Evolutionary conservation across 64 coral and sea anemone species (phyloP), one percentile per base, ranked within the genome.

Genomic region (Stichodactyla mertensii): DNA sequence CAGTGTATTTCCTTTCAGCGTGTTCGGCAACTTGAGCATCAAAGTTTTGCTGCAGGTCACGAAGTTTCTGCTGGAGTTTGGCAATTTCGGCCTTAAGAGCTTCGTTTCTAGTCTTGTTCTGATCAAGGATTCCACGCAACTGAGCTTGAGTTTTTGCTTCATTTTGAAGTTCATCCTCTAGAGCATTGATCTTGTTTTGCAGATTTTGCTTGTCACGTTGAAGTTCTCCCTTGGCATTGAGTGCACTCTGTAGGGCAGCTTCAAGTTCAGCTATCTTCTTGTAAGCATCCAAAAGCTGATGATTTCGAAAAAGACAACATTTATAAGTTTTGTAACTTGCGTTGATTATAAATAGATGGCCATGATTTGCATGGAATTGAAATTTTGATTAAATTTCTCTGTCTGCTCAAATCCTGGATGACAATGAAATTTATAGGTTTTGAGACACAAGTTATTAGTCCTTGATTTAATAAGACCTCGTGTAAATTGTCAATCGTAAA

Each of bases 121-220:
- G 94, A 54, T 92, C 91, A 82, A 90, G 94, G 52, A 87, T 93
- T 56, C 94, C 94, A 85, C 85, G 79, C 4, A 96, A 84, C 79
- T 96, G 94, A 70, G 94, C 94, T 27, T 93, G 91, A 69, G 92
- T 91, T 85, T 96, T 96, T 36, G 94, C 94, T 67, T 96, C 94
- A 57, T 90, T 92, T 84, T 96, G 94, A 80, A 96, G 94, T 45
- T 96, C 94, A 27, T 96, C 91, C 31, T 93, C 94, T 14, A 85
- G 84, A 53, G 91, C 79, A 15, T 89, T 83, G 12, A 96, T 92
- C 91, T 90, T 96, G 88, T 92, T 92, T 52, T 87, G 91, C 51
- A 96, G 86, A 57, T 77, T 92, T 19, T 89, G 84, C 52, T 92
- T 96, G 18, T 93, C 94, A 7, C 94, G 91, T 69, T 88, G 88